Conservation (phyloP, 2,797 vertebrate genomes). For the Sebastes melanostomus region DNA sequence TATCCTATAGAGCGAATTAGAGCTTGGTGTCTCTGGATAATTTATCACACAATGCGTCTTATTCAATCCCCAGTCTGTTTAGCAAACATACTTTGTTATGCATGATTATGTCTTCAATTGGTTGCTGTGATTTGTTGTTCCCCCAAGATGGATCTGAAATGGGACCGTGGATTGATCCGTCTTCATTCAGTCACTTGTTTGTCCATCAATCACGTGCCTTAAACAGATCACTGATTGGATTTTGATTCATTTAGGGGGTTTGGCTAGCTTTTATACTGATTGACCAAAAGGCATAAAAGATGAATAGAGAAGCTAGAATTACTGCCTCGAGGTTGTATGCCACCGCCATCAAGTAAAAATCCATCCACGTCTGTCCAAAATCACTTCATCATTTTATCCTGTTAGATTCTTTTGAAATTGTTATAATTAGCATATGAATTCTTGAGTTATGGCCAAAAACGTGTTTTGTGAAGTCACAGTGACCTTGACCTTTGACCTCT, state of each 20-base stretch:
- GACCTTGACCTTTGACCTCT: too few relatives aligned
- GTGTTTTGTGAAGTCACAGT: too few relatives aligned
- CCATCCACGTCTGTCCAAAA: too few relatives aligned
- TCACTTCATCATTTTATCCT: too few relatives aligned
- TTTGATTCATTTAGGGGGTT: conserved; percentile 6
- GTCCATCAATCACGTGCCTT: background rate
- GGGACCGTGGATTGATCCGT: background rate
- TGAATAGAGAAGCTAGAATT: background rate
- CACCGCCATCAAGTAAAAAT: too few relatives aligned
- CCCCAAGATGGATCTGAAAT: background rate
- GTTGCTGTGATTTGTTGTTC: conserved; percentile 21
- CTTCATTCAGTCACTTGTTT: conserved; percentile 24
- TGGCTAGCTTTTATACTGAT: background rate
- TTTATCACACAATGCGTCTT: background rate
- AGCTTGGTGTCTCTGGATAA: conserved; percentile 8
- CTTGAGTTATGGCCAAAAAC: too few relatives aligned
- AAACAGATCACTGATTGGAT: background rate
- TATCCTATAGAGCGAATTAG: conserved; percentile 17
- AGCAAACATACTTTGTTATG: conserved; percentile 16
- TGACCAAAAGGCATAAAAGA: background rate
- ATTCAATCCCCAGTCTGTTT: conserved; percentile 1
- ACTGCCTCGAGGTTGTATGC: too few relatives aligned
- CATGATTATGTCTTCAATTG: conserved; percentile 17
- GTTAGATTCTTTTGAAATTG: too few relatives aligned
- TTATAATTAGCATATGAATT: too few relatives aligned